Conservation (phyloP, 2,888 invertebrate species). For the Notocelia uddmanniana region DNA sequence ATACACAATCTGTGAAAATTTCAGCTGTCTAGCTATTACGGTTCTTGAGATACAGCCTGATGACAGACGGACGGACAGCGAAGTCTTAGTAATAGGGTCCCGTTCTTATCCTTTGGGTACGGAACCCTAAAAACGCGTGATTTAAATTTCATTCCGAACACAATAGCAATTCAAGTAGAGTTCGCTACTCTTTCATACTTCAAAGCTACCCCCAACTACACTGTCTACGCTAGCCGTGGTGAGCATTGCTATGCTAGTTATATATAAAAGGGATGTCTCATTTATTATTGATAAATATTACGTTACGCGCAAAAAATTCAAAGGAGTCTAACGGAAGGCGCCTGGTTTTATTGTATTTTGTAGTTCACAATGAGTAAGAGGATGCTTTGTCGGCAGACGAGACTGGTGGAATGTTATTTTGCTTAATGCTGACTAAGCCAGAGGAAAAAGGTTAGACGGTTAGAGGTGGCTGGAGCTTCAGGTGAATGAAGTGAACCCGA, state of each 20-base stretch:
- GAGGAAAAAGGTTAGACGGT: constrained; percentile 31
- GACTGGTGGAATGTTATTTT: constrained; percentile 56
- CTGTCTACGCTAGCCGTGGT: constrained; percentile 62
- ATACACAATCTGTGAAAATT: too few species aligned
- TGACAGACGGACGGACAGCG: too few species aligned
- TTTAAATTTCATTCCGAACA: neutral
- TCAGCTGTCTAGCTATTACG: too few species aligned
- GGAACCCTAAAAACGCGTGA: neutral
- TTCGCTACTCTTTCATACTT: constrained; percentile 9
- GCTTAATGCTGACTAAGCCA: constrained; percentile 55
- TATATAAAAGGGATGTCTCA: constrained; percentile 84
- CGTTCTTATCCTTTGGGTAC: too few species aligned
- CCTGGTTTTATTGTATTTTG: constrained; percentile 78
- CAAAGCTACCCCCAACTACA: constrained; percentile 46
- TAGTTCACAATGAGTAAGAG: constrained; percentile 63
- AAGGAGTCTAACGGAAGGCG: constrained; percentile 79
- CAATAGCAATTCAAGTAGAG: constrained; percentile 34
- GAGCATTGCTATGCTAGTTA: constrained; percentile 73
- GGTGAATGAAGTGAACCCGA: neutral
- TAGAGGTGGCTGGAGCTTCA: neutral
- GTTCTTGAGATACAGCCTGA: too few species aligned
- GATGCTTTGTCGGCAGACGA: constrained; percentile 68
- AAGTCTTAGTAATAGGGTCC: too few species aligned
- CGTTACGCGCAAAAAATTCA: constrained; percentile 79
- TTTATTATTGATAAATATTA: constrained; percentile 86